A percentile compares a stretch with the other conserved stretches of the same genome.
phyloP scores from a whole-genome alignment of 2,888 invertebrate genomes.

The Orthosia gothica region DNA sequence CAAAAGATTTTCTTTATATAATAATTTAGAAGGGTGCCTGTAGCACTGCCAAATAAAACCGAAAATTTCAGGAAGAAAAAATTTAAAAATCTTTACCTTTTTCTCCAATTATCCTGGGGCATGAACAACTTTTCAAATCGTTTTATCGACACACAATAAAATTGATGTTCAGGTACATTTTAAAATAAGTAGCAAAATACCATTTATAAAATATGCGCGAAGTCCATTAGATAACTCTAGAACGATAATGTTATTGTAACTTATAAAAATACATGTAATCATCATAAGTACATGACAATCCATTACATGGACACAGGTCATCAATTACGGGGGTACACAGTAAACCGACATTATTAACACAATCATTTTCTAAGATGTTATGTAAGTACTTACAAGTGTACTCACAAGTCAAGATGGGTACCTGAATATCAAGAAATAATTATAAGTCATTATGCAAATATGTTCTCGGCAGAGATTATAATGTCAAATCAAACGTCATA shows the following conservation, averaged over 20 bases:
- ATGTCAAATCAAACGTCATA: slow-evolving; percentile 44
- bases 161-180: background rate
- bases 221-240: slow-evolving; percentile 19
- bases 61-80: too few species aligned
- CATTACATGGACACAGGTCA: slow-evolving; percentile 54
- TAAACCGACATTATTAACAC: slow-evolving; percentile 58
- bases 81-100: too few species aligned
- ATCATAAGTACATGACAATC: slow-evolving; percentile 36
- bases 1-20: too few species aligned
- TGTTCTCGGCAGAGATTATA: slow-evolving; percentile 28
- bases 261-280: slow-evolving; percentile 57
- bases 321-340: slow-evolving; percentile 55
- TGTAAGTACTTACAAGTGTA: slow-evolving; percentile 20
- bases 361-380: too few species aligned
- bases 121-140: background rate
- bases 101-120: too few species aligned
- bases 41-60: too few species aligned
- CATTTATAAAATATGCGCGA: slow-evolving; percentile 16
- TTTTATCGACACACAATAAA: too few species aligned
- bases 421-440: slow-evolving; percentile 50
- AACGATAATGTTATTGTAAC: slow-evolving; percentile 38
- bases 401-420: slow-evolving; percentile 18
- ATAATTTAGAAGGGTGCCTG: too few species aligned
- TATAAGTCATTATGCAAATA: slow-evolving; percentile 49
- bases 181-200: slow-evolving; percentile 11